A percentile compares a stretch with the other conserved stretches of the same genome.
phyloP scores from a whole-genome alignment of 2,797 vertebrate species.

The Nyctibius grandis region DNA sequence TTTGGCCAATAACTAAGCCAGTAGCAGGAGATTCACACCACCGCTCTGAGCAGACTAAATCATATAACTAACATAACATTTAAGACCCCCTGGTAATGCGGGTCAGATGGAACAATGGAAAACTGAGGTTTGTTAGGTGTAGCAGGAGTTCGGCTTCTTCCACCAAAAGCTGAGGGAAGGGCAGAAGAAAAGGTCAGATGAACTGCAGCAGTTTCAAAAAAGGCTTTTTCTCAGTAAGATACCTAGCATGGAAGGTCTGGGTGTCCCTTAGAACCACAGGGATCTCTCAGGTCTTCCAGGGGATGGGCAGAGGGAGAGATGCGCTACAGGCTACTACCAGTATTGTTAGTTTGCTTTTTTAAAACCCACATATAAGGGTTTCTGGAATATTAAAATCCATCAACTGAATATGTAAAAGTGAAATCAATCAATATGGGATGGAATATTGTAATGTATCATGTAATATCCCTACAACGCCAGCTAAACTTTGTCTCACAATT shows the following conservation, averaged over 20 bases:
- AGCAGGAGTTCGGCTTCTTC: background rate
- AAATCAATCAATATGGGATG: background rate
- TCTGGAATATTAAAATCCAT: background rate
- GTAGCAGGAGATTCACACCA: background rate
- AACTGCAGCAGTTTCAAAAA: background rate
- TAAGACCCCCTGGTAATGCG: background rate
- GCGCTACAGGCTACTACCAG: background rate
- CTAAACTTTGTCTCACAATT: background rate
- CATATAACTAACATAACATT: background rate
- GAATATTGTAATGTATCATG: background rate
- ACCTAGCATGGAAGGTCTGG: background rate
- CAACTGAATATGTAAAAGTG: background rate
- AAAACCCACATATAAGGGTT: background rate
- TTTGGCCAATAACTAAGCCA: conserved; percentile 10
- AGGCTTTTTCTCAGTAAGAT: background rate
- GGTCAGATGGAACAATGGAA: background rate
- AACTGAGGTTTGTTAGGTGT: background rate
- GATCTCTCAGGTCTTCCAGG: background rate
- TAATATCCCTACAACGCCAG: conserved; percentile 36
- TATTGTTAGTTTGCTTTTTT: background rate
- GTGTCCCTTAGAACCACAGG: background rate
- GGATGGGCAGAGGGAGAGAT: background rate
- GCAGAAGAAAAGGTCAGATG: background rate
- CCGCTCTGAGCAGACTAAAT: conserved; percentile 10
- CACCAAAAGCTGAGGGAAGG: background rate